These are phyloP conservation scores for Calliopum simillimum DNA, from an alignment of 2,888 invertebrate species.

Conservation along the genomic window DNA sequence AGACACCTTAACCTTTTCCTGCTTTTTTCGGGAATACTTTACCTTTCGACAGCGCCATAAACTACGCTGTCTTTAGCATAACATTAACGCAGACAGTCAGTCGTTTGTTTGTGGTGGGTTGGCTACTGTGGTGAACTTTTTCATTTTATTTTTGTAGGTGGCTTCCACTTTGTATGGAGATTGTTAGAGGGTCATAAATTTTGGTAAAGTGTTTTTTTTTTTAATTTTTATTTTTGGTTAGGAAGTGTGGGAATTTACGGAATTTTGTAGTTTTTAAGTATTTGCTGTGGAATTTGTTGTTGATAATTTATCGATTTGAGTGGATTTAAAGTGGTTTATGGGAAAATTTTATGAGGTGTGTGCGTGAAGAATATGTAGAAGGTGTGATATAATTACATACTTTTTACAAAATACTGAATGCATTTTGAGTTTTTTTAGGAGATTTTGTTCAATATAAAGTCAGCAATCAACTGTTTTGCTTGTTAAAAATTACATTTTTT, in stretches of 20 bases:
- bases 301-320: slow-evolving; percentile 50
- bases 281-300: slow-evolving; percentile 3
- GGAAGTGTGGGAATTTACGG: slow-evolving; percentile 11
- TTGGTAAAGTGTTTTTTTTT: slow-evolving; percentile 18
- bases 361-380: too few species aligned
- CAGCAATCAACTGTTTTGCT: too few species aligned
- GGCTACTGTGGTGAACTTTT: slow-evolving; percentile 32
- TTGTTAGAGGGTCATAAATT: slow-evolving; percentile 18
- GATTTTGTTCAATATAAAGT: too few species aligned
- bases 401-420: too few species aligned
- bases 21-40: background rate
- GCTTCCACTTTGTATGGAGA: slow-evolving; percentile 8
- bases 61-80: too few species aligned
- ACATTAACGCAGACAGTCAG: too few species aligned
- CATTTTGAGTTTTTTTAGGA: too few species aligned
- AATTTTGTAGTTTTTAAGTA: slow-evolving; percentile 8
- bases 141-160: slow-evolving; percentile 18
- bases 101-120: slow-evolving; percentile 28
- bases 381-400: too few species aligned
- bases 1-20: slow-evolving; percentile 49
- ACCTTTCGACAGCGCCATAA: too few species aligned
- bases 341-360: slow-evolving; percentile 10
- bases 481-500: too few species aligned
- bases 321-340: slow-evolving; percentile 50
- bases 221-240: background rate